Conservation (phyloP, 2,888 invertebrate genomes). For the Plemyria rubiginata region DNA sequence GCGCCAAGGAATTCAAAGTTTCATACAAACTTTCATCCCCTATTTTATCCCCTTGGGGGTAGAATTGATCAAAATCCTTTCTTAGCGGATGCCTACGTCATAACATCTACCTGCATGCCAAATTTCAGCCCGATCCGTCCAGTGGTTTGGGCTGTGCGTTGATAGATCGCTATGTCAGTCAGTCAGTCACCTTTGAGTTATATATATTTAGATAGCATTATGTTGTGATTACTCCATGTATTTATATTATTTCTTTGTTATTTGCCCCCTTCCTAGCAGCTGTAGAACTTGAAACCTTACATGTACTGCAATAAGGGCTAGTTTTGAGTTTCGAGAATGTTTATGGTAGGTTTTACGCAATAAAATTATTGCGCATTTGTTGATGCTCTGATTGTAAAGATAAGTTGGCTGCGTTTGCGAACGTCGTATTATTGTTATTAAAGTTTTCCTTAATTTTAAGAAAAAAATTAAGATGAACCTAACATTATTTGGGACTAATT, state of each 20-base stretch:
- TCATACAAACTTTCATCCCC: no score
- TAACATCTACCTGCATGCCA: no score
- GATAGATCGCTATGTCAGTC: no score
- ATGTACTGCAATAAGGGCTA: neutral
- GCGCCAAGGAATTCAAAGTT: no score
- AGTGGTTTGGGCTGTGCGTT: no score
- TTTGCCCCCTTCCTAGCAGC: neutral
- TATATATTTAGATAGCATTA: no score
- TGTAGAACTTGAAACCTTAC: constrained; percentile 3
- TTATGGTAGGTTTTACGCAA: constrained; percentile 15
- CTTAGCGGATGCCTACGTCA: no score
- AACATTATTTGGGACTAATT: no score
- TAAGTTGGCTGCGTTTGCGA: constrained; percentile 8
- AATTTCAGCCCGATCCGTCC: no score
- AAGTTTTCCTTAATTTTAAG: neutral
- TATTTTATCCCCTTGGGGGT: no score
- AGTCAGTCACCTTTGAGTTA: no score
- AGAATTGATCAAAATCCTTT: no score
- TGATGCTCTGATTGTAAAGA: constrained; percentile 24
- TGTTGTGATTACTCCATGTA: neutral
- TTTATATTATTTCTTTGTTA: neutral
- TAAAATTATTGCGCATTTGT: constrained; percentile 6
- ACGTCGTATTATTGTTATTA: neutral
- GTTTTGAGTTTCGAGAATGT: neutral
- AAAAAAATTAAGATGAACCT: neutral